A percentile compares a stretch with the other conserved stretches of the same genome.
These are phyloP conservation scores for Thaumatotibia leucotreta DNA, from an alignment of 1,140 invertebrate species.

Conservation along the genomic window DNA sequence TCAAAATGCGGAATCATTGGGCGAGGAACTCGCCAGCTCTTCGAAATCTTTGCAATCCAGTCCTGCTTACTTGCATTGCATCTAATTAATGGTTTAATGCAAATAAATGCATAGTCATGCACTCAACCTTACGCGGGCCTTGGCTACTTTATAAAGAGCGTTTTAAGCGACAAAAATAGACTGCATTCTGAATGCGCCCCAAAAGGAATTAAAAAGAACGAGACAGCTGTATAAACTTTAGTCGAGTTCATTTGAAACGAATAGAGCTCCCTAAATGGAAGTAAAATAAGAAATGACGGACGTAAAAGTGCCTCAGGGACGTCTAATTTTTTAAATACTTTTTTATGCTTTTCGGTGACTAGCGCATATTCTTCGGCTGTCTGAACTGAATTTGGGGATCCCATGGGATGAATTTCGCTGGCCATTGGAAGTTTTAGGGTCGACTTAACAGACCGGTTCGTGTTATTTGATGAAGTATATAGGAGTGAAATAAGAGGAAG, in stretches of 20 bases:
- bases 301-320: constrained; percentile 1
- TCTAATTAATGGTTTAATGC: too few species aligned
- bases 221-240: constrained; percentile 9
- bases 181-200: not conserved
- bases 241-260: constrained; percentile 9
- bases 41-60: too few species aligned
- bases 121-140: not conserved
- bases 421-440: not conserved
- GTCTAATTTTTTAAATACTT: not conserved
- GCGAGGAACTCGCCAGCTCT: too few species aligned
- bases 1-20: too few species aligned
- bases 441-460: not conserved
- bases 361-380: not conserved
- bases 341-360: not conserved
- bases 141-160: constrained; percentile 6
- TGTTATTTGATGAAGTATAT: not conserved
- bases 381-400: not conserved
- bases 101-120: not conserved
- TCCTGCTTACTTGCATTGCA: too few species aligned
- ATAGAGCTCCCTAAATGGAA: constrained; percentile 6
- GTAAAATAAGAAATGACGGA: constrained; percentile 9
- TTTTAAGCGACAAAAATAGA: constrained; percentile 9
- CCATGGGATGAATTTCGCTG: not conserved
- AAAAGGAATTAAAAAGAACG: constrained; percentile 8
- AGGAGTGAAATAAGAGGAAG: too few species aligned